Conservation (phyloP, 2,113 vertebrate genomes). For the Pterophyllum scalare region DNA sequence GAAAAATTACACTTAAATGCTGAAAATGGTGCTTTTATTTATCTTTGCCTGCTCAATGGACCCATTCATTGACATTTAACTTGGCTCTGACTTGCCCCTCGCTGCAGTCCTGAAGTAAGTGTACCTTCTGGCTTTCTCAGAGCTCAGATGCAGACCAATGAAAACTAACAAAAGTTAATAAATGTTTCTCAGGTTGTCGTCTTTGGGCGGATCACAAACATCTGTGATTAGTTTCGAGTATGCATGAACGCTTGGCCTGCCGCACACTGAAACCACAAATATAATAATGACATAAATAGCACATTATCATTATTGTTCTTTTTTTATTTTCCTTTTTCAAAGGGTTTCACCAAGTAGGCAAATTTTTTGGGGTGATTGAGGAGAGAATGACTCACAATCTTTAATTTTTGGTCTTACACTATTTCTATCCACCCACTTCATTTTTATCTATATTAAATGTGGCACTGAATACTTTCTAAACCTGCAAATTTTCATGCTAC, state of each 20-base stretch:
- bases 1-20: slow-evolving; percentile 69
- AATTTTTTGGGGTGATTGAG: not conserved
- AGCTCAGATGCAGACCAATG: slow-evolving; percentile 30
- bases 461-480: slow-evolving; percentile 32
- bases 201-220: slow-evolving; percentile 19
- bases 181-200: slow-evolving; percentile 7
- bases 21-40: slow-evolving; percentile 68
- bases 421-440: slow-evolving; percentile 19
- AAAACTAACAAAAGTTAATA: slow-evolving; percentile 43
- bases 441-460: slow-evolving; percentile 42
- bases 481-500: not conserved
- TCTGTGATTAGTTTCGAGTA: slow-evolving; percentile 4
- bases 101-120: slow-evolving; percentile 26
- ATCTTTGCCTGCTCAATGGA: slow-evolving; percentile 71
- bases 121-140: slow-evolving; percentile 27
- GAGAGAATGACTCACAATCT: slow-evolving; percentile 39
- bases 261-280: not conserved
- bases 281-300: not conserved
- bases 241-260: not conserved
- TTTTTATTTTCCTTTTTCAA: not conserved
- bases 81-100: slow-evolving; percentile 48
- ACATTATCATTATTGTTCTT: not conserved
- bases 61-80: slow-evolving; percentile 70
- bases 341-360: not conserved
- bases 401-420: not conserved